phyloP scores from a whole-genome alignment of 2,113 vertebrate genomes.

The Plotosus lineatus region DNA sequence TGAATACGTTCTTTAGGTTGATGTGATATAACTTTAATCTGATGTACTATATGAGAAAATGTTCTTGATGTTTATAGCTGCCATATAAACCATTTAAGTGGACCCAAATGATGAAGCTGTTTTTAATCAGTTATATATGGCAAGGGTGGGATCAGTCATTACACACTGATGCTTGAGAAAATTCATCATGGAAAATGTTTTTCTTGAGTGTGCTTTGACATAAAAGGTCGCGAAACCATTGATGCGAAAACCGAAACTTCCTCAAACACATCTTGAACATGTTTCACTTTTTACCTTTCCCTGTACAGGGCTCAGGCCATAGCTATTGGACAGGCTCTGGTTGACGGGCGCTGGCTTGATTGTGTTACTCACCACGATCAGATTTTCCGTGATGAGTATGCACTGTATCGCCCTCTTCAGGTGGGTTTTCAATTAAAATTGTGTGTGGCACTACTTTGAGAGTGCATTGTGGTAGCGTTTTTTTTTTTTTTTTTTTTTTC shows the following conservation, averaged over 20 bases:
- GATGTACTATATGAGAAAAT: background rate
- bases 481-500: slow-evolving; percentile 48
- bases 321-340: slow-evolving; percentile 92
- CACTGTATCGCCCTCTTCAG: slow-evolving; percentile 92
- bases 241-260: background rate
- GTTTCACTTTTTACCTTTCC: background rate
- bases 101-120: background rate
- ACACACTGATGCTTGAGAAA: background rate
- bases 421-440: slow-evolving; percentile 60
- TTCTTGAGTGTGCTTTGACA: background rate
- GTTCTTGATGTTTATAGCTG: background rate
- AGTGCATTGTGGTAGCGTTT: background rate
- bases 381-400: slow-evolving; percentile 96
- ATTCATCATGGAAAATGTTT: background rate
- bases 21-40: background rate
- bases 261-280: background rate
- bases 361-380: slow-evolving; percentile 96
- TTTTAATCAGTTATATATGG: background rate
- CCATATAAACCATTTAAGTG: too few relatives aligned
- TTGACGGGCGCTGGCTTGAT: slow-evolving; percentile 96
- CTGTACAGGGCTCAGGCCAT: slow-evolving; percentile 88
- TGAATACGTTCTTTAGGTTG: background rate
- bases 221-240: background rate
- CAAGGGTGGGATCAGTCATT: background rate
- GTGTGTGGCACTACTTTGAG: background rate